Conservation (phyloP, 2,797 vertebrate species). For the Tragopan temminckii region DNA sequence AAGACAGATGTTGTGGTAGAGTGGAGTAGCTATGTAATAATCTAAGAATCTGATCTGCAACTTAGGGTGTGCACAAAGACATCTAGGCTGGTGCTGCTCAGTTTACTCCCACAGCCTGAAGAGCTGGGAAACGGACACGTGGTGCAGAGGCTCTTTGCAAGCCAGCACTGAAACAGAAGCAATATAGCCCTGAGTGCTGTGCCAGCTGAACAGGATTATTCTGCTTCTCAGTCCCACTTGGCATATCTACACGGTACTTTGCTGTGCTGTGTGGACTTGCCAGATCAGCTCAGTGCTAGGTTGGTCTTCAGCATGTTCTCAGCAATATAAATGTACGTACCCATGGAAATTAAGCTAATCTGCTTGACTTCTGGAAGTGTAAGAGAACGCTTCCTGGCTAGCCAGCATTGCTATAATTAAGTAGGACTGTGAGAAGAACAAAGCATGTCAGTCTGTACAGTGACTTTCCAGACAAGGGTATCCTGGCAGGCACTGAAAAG, state of each 20-base stretch:
- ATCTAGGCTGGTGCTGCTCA: not conserved
- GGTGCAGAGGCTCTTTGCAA: not conserved
- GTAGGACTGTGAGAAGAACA: not conserved
- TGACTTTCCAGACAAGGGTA: not conserved
- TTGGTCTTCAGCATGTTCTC: not conserved
- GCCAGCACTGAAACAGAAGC: not conserved
- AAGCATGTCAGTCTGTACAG: not conserved
- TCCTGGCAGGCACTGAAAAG: not conserved
- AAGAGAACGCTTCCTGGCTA: not conserved
- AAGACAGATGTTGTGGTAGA: not conserved
- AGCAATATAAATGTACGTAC: conserved; percentile 11
- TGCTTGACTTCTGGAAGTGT: not conserved
- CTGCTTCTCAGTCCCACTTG: not conserved
- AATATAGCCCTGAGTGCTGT: not conserved
- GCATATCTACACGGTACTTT: not conserved
- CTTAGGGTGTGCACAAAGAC: not conserved
- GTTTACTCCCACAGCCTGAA: not conserved
- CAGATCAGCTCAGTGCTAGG: not conserved
- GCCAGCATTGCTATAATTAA: not conserved
- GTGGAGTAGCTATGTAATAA: not conserved
- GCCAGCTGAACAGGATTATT: conserved; percentile 3
- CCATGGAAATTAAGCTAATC: not conserved
- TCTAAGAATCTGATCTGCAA: not conserved
- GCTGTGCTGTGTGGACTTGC: not conserved
- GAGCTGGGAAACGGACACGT: not conserved